Percentiles rank a stretch among this genome's conserved stretches.
Conservation (phyloP, 30 jellyfish, hydroid and myxozoan genomes). For the Hydractinia echinata region DNA sequence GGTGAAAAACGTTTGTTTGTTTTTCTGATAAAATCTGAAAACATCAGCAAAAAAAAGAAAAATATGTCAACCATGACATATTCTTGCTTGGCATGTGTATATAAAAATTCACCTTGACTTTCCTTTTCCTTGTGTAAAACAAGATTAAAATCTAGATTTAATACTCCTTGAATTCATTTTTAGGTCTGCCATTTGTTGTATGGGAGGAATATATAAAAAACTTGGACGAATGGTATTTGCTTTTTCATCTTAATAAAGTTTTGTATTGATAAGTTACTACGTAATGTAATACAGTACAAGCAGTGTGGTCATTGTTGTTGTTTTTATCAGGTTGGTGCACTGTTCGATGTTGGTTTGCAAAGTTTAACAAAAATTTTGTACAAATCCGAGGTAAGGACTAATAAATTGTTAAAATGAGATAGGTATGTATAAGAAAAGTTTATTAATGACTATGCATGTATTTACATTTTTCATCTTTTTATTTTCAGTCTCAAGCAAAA, state of each 20-base stretch:
- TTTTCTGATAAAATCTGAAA: too few relatives aligned
- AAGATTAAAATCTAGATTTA: neutral
- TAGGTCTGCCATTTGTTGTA: conserved; percentile 87
- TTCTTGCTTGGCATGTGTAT: too few relatives aligned
- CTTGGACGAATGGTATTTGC: conserved; percentile 77
- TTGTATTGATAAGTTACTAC: neutral
- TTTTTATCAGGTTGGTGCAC: conserved; percentile 60
- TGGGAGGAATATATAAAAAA: conserved; percentile 63
- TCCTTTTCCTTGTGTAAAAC: neutral
- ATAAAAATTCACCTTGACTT: too few relatives aligned
- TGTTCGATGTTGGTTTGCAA: conserved; percentile 74
- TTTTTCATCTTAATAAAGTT: neutral
- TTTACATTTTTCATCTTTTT: conserved; percentile 26
- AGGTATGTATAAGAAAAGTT: neutral
- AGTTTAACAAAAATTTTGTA: conserved; percentile 48
- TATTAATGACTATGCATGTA: neutral
- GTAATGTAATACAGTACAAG: neutral
- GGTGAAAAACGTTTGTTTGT: neutral
- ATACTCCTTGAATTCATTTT: neutral
- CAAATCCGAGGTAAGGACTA: conserved; percentile 71
- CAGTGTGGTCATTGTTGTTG: neutral
- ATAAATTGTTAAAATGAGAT: neutral
- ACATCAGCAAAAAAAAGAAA: neutral
- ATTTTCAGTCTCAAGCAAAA: conserved; percentile 77
- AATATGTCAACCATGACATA: too few relatives aligned